Conservation (phyloP, 2,113 vertebrate genomes). For the Leucopternis melanops region DNA sequence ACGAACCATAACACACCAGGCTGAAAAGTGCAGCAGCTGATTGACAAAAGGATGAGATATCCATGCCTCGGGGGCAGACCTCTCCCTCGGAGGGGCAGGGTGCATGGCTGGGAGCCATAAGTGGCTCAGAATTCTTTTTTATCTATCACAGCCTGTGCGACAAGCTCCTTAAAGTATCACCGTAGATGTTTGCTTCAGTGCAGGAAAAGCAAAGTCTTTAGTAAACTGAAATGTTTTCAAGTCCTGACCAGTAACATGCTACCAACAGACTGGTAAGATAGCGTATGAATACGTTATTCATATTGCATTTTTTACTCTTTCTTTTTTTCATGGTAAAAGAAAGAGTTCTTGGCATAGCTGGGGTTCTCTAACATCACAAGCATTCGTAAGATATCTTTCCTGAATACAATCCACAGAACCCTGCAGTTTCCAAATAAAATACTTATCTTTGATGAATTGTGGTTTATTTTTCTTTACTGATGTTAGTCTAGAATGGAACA, state of each 20-base stretch:
- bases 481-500: background rate
- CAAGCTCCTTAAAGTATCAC: background rate
- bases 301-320: background rate
- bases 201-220: background rate
- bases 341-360: background rate
- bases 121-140: background rate
- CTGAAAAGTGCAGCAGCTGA: background rate
- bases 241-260: background rate
- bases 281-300: background rate
- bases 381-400: background rate
- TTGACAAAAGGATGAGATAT: background rate
- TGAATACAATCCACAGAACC: background rate
- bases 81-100: background rate
- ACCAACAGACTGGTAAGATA: background rate
- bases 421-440: background rate
- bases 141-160: background rate
- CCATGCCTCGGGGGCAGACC: background rate
- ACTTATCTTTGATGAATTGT: background rate
- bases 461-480: constrained; percentile 13
- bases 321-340: background rate
- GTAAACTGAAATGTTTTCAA: background rate
- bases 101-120: background rate
- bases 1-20: background rate
- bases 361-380: background rate
- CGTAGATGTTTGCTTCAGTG: background rate